These are phyloP conservation scores for Acrocephalus arundinaceus DNA, from an alignment of 2,113 vertebrate genomes.

Conservation along the genomic window DNA sequence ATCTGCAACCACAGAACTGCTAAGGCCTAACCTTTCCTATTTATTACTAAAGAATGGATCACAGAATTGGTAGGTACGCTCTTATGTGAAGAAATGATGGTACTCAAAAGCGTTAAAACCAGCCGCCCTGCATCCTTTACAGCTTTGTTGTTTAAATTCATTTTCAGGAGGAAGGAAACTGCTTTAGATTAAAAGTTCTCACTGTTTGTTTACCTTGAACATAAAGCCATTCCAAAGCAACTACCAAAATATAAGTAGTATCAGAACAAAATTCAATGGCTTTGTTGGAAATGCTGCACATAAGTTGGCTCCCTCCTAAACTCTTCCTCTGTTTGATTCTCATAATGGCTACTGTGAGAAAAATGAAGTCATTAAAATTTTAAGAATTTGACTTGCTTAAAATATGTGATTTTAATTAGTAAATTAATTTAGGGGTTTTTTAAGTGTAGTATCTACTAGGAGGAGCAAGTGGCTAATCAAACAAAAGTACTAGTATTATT, in stretches of 20 bases:
- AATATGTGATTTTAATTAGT: not conserved
- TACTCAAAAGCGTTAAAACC: not conserved
- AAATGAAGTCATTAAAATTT: constrained; percentile 19
- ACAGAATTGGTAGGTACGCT: not conserved
- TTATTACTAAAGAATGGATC: not conserved
- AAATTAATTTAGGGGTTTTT: not conserved
- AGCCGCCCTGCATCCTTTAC: not conserved
- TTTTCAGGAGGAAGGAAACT: not conserved
- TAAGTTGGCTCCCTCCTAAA: not conserved
- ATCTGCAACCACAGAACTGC: not conserved
- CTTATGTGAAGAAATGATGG: not conserved
- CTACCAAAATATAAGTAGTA: not conserved
- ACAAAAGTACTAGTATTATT: not conserved
- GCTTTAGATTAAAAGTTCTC: not conserved
- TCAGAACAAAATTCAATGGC: not conserved
- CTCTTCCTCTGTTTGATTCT: not conserved
- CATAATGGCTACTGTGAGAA: not conserved
- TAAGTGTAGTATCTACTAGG: not conserved
- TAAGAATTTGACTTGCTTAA: constrained; percentile 10
- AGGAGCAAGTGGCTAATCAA: not conserved
- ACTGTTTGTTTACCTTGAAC: not conserved
- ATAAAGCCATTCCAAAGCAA: not conserved
- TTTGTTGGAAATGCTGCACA: not conserved
- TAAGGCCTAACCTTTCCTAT: not conserved
- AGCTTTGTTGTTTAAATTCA: not conserved